Base-by-base conservation (phyloP, 2,113 vertebrate species). In the Istiophorus platypterus region DNA sequence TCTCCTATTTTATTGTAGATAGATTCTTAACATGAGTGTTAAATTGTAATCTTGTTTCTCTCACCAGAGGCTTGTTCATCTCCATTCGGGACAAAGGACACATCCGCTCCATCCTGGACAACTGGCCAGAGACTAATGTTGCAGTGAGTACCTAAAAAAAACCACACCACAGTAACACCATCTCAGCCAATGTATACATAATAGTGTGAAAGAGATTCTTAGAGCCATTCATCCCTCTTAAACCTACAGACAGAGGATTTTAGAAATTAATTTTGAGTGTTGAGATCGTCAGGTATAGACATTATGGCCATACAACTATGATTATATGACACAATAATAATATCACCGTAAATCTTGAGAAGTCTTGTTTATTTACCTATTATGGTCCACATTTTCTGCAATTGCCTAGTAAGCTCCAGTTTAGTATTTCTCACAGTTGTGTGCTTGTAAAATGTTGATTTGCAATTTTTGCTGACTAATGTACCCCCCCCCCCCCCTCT, bases 21-120 rank as follows among this genome's bases (percentile, higher is more conserved):
- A 29, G 5, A 65, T 61, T 67, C 5, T 42, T 26, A 42, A 3
- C 1, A 12, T 64, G 20, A 34, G 24, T 1, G 4, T 62, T 61
- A 10, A 49, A 67, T 2, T 68, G 14, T 2, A 4, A 22, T 64
- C 18, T 78, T 87, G 2, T 63, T 80, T 70, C 85, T 92, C 69
- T 82, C 29, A 88, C 42, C 92, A 99, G 98, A 88, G 98, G 98
- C 61, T 93, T 99, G 56, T 99, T 99, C 92, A 99, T 99, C 91
- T 98, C 98, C 34, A 97, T 99, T 92, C 95, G 93, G 85, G 98
- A 99, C 94, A 96, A 93, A 95, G 98, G 98, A 90, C 98, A 99
- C 85, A 87, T 99, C 39, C 96, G 96, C 84, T 98, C 98, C 57
- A 97, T 99, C 82, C 93, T 99, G 91, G 96, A 98, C 92, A 99